Base-by-base conservation (phyloP, 2,797 vertebrate genomes). In the Spizella passerina region DNA sequence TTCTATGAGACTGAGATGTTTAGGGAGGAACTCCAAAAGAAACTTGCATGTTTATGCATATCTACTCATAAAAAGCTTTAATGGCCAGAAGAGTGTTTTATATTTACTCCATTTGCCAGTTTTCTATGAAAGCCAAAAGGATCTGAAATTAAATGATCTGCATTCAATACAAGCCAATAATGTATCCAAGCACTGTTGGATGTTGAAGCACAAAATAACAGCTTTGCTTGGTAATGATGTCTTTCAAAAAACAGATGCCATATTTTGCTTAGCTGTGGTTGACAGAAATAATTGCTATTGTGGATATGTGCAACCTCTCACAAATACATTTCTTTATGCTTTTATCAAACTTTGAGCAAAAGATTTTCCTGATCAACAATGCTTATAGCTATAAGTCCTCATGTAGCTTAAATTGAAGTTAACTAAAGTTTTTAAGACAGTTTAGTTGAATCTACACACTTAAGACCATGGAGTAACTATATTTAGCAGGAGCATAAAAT, bases 1-100 rank as follows among this genome's bases (percentile, higher is more conserved):
- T 57, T 73, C 44, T n/a, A 32, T 2, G 4, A 47, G 39, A 20
- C 39, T 90, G 78, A 52, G 73, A 72, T 66, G 47, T 63, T 84
- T 83, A 65, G 41, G 47, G 63, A 93, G 41, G 60, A 86, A 70
- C 27, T 94, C 52, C 66, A 72, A 66, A 77, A 86, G 39, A 78
- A 93, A 93, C 41, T 68, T 85, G 66, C 44, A 90, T 86, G 59
- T 82, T 94, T 88, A 81, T 49, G 64, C 52, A 21, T 82, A 60
- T 77, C 63, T 72, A 65, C 32, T 91, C 83, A 76, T 34, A 91
- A 81, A 49, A 90, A 71, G 8, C 20, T 49, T 86, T 50, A 56
- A 61, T 82, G 82, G 60, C 69, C 83, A 88, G 38, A 77, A 69
- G 39, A 88, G 34, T 78, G 68, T 77, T 84, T 82, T 90, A 44